Percentiles rank a stretch among this genome's conserved stretches.
Evolutionary conservation across 2,113 vertebrate species (phyloP).

Genomic region (Hoplias malabaricus): DNA sequence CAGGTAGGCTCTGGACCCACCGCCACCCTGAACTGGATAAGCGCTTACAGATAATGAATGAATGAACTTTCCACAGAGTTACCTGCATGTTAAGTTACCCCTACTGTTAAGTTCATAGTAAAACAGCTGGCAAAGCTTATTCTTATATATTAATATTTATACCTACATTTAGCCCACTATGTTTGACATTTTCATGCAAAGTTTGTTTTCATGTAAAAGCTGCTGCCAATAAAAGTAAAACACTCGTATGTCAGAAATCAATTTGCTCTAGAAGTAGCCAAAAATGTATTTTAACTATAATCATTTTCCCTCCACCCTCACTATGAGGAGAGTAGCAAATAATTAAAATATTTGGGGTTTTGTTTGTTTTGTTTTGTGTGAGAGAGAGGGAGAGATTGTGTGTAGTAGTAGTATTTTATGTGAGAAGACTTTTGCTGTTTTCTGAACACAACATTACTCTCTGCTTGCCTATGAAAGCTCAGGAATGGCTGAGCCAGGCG

Average conservation of each 20-base stretch:
- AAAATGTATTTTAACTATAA: background rate
- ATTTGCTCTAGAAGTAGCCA: background rate
- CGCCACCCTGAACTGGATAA: too few relatives aligned
- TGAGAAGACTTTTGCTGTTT: background rate
- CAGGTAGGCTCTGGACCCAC: too few relatives aligned
- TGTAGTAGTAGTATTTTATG: background rate
- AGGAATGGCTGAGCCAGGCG: constrained; percentile 38
- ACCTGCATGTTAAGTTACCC: too few relatives aligned
- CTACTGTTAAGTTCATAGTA: too few relatives aligned
- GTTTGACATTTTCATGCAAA: too few relatives aligned
- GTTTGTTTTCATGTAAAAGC: too few relatives aligned
- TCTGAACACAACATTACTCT: constrained; percentile 8
- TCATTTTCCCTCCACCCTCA: background rate
- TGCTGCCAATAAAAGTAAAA: too few relatives aligned
- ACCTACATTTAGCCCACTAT: too few relatives aligned
- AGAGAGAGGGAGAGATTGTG: background rate
- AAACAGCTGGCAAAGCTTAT: too few relatives aligned
- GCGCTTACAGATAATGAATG: too few relatives aligned
- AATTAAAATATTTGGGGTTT: background rate
- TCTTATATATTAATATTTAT: too few relatives aligned
- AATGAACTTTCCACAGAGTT: too few relatives aligned
- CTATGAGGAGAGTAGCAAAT: background rate
- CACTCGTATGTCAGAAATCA: background rate
- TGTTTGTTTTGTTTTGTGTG: constrained; percentile 3
- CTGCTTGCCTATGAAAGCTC: constrained; percentile 21